A percentile compares a stretch with the other conserved stretches of the same genome.
Conservation (phyloP, 2,888 invertebrate genomes). For the Drosophila dives region DNA sequence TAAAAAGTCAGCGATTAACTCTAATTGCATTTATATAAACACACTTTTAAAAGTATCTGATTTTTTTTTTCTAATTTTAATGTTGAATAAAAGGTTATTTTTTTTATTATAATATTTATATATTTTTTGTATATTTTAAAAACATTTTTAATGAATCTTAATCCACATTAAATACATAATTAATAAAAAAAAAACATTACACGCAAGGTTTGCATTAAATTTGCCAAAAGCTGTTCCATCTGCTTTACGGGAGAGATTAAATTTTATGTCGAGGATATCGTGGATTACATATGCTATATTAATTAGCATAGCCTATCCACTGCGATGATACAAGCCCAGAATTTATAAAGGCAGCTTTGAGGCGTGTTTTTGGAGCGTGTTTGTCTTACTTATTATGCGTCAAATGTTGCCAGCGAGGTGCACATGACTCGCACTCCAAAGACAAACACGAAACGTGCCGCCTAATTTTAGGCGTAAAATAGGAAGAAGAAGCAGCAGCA, state of each 20-base stretch:
- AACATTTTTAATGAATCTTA: no score
- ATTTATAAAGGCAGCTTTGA: constrained; percentile 17
- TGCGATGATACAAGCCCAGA: neutral
- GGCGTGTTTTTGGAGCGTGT: constrained; percentile 2
- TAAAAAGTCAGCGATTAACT: neutral
- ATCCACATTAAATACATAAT: neutral
- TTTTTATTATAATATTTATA: no score
- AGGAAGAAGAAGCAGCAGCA: constrained; percentile 4
- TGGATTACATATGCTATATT: constrained; percentile 20
- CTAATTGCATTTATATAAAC: no score
- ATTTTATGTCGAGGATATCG: neutral
- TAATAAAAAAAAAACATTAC: neutral
- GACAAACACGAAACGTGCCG: constrained; percentile 58
- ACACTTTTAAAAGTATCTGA: no score
- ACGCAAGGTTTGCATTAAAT: neutral
- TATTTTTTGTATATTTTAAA: no score
- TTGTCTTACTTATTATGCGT: constrained; percentile 72
- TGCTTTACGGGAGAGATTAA: neutral
- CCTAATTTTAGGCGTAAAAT: constrained; percentile 64
- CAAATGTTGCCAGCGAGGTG: constrained; percentile 57
- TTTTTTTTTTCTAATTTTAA: no score
- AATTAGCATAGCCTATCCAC: constrained; percentile 10
- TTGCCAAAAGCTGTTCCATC: neutral
- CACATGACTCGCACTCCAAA: constrained; percentile 34
- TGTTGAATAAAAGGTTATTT: no score